Percentiles rank a stretch among this genome's conserved stretches.
Conservation (phyloP, 2,888 invertebrate genomes). For the Ectemnius cavifrons region DNA sequence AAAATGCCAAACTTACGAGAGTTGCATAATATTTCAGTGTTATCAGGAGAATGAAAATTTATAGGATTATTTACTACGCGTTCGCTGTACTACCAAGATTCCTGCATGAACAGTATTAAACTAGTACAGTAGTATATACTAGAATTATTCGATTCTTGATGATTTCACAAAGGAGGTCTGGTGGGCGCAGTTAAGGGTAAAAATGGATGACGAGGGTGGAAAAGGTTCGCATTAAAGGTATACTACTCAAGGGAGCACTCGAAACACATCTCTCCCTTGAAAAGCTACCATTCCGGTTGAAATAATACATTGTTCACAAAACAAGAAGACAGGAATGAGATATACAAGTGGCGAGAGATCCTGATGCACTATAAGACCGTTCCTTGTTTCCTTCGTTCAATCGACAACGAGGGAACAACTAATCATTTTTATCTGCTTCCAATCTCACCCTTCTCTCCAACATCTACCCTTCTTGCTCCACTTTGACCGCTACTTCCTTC, state of each 20-base stretch:
- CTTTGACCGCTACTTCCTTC: too few relatives aligned
- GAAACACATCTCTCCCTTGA: slow-evolving; percentile 13
- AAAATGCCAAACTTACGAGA: too few relatives aligned
- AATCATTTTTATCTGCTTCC: slow-evolving; percentile 20
- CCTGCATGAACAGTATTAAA: too few relatives aligned
- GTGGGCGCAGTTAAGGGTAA: slow-evolving; percentile 4
- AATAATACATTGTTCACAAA: slow-evolving; percentile 31
- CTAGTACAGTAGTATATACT: too few relatives aligned
- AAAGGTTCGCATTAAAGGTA: slow-evolving; percentile 25
- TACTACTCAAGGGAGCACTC: slow-evolving; percentile 16
- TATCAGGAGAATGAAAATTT: too few relatives aligned
- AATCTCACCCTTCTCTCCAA: neutral
- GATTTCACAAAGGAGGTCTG: too few relatives aligned
- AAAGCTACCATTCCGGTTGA: slow-evolving; percentile 4
- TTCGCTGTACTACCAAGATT: too few relatives aligned
- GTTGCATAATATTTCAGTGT: too few relatives aligned
- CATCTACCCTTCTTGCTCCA: too few relatives aligned
- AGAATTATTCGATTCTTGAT: neutral
- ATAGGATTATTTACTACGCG: too few relatives aligned
- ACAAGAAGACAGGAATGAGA: neutral
- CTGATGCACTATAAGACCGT: slow-evolving; percentile 5
- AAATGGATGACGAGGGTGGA: slow-evolving; percentile 9
- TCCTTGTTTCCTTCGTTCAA: slow-evolving; percentile 22
- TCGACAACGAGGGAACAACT: neutral
- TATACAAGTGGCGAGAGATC: neutral